Evolutionary conservation across 2,888 invertebrate species (phyloP), one percentile per base, ranked within the genome.

Genomic region (Machimus rusticus): DNA sequence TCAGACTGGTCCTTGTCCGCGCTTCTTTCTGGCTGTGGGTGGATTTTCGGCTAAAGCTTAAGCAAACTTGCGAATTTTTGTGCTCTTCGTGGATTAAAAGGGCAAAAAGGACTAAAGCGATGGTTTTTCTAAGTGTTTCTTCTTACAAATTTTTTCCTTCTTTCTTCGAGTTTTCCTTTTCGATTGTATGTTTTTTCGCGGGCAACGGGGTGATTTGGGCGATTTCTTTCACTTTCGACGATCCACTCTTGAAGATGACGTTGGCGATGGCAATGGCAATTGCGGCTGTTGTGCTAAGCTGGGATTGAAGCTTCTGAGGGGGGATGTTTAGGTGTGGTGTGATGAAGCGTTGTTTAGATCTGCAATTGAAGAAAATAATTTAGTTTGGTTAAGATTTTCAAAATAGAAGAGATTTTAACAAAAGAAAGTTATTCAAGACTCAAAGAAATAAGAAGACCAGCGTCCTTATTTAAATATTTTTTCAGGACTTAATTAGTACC

Each of bases 321-420:
- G 57, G 84, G 74, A 84, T 81, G 81, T 55, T 51, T 51, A 31
- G 37, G 74, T 84, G 84, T 84, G 23, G 81, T 81, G 55, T 81
- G 81, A 81, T 55, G 55, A 84, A 84, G 84, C 84, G 84, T 84
- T 84, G 34, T 74, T 84, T 84, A 84, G 66, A 84, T 84, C 84
- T 84, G 84, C 8, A 84, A 84, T 66, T 12, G 12, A 28, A 84
- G 19, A 84, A 74, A 31, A 39, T 74, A 66, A 14, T 4, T 39
- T 39, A 1, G 14, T 9, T 84, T 84, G 39, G 57, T 66, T 66
- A 39, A 43, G 0, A 46, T 43, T 6, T 5, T 37, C 6, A 46
- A 51, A 51, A 43, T 31, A 31, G 0, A 31, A 31, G 31, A 2
- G 3, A 31, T 31, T 31, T 31, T 4, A 31, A 31, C 3, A 4